phyloP scores from a whole-genome alignment of 2,888 invertebrate genomes.

The Acanthacorydalis orientalis region DNA sequence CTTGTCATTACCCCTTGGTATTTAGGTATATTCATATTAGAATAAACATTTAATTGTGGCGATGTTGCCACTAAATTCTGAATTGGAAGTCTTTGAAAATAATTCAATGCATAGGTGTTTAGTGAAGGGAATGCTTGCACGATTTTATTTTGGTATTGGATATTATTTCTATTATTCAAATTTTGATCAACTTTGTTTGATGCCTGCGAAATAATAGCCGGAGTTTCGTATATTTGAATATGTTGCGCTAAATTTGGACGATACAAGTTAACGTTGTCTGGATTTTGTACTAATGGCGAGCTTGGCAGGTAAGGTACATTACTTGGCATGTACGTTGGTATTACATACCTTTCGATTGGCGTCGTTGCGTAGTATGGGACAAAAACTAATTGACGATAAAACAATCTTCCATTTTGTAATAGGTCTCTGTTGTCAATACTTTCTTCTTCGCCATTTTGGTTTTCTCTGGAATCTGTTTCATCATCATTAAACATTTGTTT shows the following conservation, averaged over 20 bases:
- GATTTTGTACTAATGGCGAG: slow-evolving; percentile 13
- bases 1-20: slow-evolving; percentile 5
- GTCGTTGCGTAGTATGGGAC: too few relatives aligned
- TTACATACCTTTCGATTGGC: too few relatives aligned
- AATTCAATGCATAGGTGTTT: too few relatives aligned
- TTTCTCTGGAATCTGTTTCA: too few relatives aligned
- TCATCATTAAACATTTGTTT: too few relatives aligned
- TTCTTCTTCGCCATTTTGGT: too few relatives aligned
- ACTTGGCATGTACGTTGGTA: too few relatives aligned
- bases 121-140: neutral
- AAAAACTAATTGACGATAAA: too few relatives aligned
- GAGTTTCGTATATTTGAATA: neutral
- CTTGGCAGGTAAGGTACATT: too few relatives aligned
- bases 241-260: slow-evolving; percentile 12
- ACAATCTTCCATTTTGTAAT: too few relatives aligned
- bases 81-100: too few relatives aligned
- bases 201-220: neutral
- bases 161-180: neutral
- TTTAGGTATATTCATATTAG: neutral
- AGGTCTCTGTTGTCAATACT: too few relatives aligned
- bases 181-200: neutral
- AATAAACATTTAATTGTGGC: neutral
- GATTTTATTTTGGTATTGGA: neutral
- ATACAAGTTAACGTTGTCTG: slow-evolving; percentile 20
- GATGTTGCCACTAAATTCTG: neutral